A percentile compares a stretch with the other conserved stretches of the same genome.
phyloP scores from a whole-genome alignment of 2,113 vertebrate species.

The Proteles cristata region DNA sequence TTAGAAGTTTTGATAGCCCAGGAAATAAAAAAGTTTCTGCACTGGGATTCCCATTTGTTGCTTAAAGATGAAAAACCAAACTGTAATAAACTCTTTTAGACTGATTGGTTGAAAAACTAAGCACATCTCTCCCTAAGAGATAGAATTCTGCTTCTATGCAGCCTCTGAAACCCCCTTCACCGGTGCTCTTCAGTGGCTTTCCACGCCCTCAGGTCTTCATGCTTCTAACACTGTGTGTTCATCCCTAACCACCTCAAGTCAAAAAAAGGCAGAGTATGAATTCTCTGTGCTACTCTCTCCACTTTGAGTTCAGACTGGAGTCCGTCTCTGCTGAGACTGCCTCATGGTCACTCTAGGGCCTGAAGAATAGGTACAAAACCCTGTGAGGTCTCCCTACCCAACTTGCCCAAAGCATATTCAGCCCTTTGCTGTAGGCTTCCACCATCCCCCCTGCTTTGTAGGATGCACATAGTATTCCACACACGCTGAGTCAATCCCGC shows the following conservation, averaged over 20 bases:
- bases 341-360: neutral
- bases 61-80: constrained; percentile 48
- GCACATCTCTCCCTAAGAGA: neutral
- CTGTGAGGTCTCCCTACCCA: neutral
- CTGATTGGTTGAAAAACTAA: neutral
- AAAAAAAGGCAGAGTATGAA: neutral
- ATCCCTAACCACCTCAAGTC: neutral
- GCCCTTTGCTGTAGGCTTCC: neutral
- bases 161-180: neutral
- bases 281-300: neutral
- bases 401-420: neutral
- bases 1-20: neutral
- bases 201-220: neutral
- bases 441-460: neutral
- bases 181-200: no score
- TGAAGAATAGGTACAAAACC: neutral
- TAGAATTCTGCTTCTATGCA: neutral
- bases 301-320: neutral
- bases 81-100: neutral
- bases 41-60: neutral
- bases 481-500: neutral
- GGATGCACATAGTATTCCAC: neutral
- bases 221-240: neutral
- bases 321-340: neutral
- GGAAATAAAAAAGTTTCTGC: neutral